These are phyloP conservation scores for Cerastoderma edule DNA, from an alignment of 2,888 invertebrate genomes.

Conservation along the genomic window DNA sequence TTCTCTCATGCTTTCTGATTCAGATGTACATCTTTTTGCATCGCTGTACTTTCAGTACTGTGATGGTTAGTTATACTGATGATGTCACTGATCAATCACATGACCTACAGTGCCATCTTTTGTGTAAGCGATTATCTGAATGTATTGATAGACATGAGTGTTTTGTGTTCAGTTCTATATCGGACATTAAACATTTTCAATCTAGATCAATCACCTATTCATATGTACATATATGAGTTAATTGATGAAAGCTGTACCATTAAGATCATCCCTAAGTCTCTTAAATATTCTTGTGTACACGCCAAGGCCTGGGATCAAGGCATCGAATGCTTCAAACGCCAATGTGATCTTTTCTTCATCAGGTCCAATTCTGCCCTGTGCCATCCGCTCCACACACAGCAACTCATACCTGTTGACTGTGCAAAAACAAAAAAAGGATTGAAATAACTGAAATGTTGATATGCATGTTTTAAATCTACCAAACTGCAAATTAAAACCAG, in stretches of 20 bases:
- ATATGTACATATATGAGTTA: background rate
- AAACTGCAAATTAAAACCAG: background rate
- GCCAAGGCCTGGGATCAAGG: constrained; percentile 78
- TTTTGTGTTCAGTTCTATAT: no score
- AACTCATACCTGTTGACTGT: constrained; percentile 79
- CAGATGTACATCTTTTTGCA: no score
- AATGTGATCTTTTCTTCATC: constrained; percentile 74
- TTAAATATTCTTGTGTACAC: constrained; percentile 76
- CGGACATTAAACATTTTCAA: no score
- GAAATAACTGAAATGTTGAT: background rate
- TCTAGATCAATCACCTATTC: background rate
- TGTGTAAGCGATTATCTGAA: no score
- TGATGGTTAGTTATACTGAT: no score
- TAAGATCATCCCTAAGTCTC: constrained; percentile 77
- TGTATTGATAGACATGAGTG: no score
- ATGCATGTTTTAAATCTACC: no score
- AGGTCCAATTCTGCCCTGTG: constrained; percentile 62
- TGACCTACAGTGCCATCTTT: no score
- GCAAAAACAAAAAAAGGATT: constrained; percentile 30
- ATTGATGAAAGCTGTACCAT: constrained; percentile 75
- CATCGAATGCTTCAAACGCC: constrained; percentile 79
- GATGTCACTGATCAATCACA: no score
- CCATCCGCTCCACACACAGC: constrained; percentile 70
- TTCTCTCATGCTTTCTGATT: no score
- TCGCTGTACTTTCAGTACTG: no score